These are phyloP conservation scores for Trachelus stipa DNA, from an alignment of 2,888 invertebrate genomes.

Conservation along the genomic window DNA sequence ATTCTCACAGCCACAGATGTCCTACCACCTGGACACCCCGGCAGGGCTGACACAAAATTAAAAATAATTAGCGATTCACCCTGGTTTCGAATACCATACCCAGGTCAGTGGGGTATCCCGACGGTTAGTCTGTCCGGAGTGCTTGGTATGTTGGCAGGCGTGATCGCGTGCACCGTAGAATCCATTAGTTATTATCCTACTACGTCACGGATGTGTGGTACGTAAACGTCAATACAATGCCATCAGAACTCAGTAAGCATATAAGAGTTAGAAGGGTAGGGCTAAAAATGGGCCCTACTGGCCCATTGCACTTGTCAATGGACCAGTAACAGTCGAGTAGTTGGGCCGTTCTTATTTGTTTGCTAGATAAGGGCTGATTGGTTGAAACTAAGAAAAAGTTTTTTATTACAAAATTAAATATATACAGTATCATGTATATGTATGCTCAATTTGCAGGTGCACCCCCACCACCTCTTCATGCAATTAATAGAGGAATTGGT, in stretches of 20 bases:
- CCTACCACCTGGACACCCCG: constrained; percentile 76
- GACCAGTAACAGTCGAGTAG: background rate
- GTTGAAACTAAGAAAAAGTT: background rate
- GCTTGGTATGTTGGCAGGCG: constrained; percentile 82
- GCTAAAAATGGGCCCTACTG: background rate
- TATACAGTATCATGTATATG: background rate
- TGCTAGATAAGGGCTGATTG: background rate
- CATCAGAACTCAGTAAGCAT: background rate
- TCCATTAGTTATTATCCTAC: constrained; percentile 92
- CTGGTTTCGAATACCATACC: constrained; percentile 86
- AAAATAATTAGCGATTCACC: constrained; percentile 78
- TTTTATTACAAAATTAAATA: constrained; percentile 4
- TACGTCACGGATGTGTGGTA: constrained; percentile 85
- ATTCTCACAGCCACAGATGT: constrained; percentile 76
- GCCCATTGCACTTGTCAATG: background rate
- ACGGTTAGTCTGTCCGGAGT: constrained; percentile 79
- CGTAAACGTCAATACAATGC: constrained; percentile 33
- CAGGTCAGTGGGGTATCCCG: constrained; percentile 84
- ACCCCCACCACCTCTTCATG: constrained; percentile 85
- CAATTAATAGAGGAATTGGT: constrained; percentile 87
- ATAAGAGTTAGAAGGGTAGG: background rate
- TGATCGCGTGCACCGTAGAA: constrained; percentile 83
- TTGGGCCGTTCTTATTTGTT: background rate
- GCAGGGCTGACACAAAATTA: constrained; percentile 79
- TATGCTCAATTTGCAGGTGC: constrained; percentile 70